Percentiles rank a stretch among this genome's conserved stretches.
Conservation (phyloP, 2,888 invertebrate genomes). For the Nomada flava region DNA sequence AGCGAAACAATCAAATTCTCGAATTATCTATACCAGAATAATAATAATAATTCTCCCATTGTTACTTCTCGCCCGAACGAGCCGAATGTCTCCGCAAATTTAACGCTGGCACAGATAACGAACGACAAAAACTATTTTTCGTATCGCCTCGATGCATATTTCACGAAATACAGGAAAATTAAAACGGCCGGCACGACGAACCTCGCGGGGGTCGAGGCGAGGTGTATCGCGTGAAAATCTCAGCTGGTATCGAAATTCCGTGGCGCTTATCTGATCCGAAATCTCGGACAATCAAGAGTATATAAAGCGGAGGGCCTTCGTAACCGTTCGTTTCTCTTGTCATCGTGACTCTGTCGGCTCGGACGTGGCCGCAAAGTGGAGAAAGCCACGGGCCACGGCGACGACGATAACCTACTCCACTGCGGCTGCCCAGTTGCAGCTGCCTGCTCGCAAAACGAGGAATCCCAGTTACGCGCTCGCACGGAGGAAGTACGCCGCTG, state of each 20-base stretch:
- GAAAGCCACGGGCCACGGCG: constrained; percentile 53
- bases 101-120: not conserved
- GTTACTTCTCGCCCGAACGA: too few relatives aligned
- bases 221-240: constrained; percentile 10
- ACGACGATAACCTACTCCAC: constrained; percentile 65
- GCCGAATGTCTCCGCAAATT: too few relatives aligned
- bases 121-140: not conserved
- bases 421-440: constrained; percentile 59
- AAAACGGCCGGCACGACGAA: not conserved
- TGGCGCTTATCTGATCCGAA: constrained; percentile 27
- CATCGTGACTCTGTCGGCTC: constrained; percentile 49
- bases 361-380: constrained; percentile 45
- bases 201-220: not conserved
- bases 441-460: constrained; percentile 57
- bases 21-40: too few relatives aligned
- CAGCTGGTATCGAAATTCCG: constrained; percentile 14
- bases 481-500: constrained; percentile 45
- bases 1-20: too few relatives aligned
- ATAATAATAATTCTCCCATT: too few relatives aligned
- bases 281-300: constrained; percentile 31
- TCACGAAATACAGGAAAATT: not conserved
- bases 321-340: constrained; percentile 55
- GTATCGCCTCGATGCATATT: not conserved
- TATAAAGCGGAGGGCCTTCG: not conserved
- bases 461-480: constrained; percentile 63